These are phyloP conservation scores for Stichopus chloronotus DNA, from an alignment of 35 echinoderm and acorn worm species.

Conservation along the genomic window DNA sequence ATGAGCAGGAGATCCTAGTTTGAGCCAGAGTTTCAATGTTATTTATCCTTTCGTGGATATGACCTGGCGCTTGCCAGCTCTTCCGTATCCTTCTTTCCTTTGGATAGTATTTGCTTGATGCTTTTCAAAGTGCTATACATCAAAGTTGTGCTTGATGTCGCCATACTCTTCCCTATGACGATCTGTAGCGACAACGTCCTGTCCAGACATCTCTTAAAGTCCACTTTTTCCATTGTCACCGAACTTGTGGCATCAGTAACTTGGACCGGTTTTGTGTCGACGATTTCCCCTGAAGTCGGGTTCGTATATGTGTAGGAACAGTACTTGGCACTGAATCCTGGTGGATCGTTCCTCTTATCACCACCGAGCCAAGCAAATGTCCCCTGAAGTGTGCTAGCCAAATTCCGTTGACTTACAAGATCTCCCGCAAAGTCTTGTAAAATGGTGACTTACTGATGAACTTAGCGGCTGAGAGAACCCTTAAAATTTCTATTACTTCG, in stretches of 20 bases:
- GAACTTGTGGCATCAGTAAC: conserved; percentile 51
- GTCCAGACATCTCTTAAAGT: conserved; percentile 5
- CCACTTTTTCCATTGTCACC: conserved; percentile 58
- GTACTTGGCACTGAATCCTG: too few species aligned
- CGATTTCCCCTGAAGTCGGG: neutral
- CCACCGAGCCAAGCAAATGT: neutral
- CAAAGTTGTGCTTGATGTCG: conserved; percentile 52
- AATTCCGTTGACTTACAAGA: neutral
- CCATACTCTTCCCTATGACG: conserved; percentile 56
- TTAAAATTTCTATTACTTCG: too few species aligned
- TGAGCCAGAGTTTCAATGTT: conserved; percentile 25
- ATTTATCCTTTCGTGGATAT: too few species aligned
- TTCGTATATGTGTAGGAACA: too few species aligned
- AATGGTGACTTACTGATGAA: neutral
- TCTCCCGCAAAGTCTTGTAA: neutral
- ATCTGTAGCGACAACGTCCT: conserved; percentile 44
- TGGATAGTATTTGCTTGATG: neutral
- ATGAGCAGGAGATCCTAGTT: conserved; percentile 55
- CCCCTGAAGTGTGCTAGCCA: neutral
- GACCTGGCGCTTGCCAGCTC: neutral
- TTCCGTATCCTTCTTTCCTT: conserved; percentile 13
- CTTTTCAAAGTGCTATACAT: conserved; percentile 73
- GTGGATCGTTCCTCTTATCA: conserved; percentile 2
- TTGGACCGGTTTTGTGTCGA: conserved; percentile 37
- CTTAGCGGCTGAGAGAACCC: conserved; percentile 44